Evolutionary conservation across 1,140 invertebrate genomes (phyloP).

Genomic region (Drosophila tsacasi): DNA sequence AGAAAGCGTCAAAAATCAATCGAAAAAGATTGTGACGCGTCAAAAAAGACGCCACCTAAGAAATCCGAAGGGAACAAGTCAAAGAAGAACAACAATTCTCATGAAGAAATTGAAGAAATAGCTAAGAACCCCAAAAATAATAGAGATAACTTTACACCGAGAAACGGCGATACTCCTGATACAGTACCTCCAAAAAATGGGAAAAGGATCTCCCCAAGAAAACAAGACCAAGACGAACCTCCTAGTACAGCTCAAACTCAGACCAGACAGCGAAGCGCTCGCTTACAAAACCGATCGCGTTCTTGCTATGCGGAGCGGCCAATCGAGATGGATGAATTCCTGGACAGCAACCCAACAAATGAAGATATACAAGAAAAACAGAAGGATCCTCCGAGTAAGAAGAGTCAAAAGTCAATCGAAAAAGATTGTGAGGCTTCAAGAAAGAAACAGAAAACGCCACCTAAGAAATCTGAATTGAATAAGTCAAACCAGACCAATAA

Average conservation of each 20-base stretch:
- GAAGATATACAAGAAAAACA: not conserved
- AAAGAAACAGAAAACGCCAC: not conserved
- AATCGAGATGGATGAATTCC: not conserved
- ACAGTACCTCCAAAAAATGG: too few relatives aligned
- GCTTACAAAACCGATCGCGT: conserved; percentile 3
- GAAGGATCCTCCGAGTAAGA: not conserved
- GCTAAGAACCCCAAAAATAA: not conserved
- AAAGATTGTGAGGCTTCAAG: not conserved
- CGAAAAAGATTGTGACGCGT: not conserved
- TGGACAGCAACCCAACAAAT: not conserved
- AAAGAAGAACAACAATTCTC: not conserved
- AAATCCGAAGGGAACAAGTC: not conserved
- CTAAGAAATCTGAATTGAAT: too few relatives aligned
- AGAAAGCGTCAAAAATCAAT: not conserved
- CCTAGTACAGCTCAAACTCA: not conserved
- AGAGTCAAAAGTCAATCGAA: not conserved
- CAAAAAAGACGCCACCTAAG: not conserved
- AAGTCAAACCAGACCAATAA: not conserved
- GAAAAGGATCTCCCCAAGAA: not conserved
- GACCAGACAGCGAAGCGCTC: not conserved
- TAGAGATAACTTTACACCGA: not conserved
- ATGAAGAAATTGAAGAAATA: not conserved
- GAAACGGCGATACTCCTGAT: not conserved
- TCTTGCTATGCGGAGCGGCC: conserved; percentile 3
- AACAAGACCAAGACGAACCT: not conserved